Evolutionary conservation across 2,888 invertebrate species (phyloP), one percentile per base, ranked within the genome.

Genomic region (Lepidochrysops patricia): DNA sequence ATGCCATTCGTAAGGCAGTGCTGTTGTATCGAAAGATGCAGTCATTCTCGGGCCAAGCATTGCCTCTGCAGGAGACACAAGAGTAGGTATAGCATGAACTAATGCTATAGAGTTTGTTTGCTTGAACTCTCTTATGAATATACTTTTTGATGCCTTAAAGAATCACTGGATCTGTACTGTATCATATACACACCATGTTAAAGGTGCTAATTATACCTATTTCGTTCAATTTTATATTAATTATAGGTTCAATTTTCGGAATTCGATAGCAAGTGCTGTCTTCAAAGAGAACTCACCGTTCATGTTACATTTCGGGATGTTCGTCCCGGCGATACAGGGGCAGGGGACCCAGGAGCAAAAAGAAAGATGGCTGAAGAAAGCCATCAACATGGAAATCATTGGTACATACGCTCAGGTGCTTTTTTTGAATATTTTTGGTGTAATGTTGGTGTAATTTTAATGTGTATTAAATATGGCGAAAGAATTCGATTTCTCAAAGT

Each of bases 331-430:
- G 0, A 86, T 98, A 54, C 90, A 95, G 88, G 96, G 96, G 0
- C 97, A 97, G 77, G 96, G 93, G n/a, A 94, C 94, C 2, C 89
- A 94, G 37, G 94, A 97, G 60, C 98, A 98, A 77, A 94, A 94
- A 79, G 92, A 92, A 5, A 91, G 94, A 72, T 98, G 98, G 98
- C 84, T 97, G 61, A 90, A 93, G 48, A 92, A 92, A 70, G 96
- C 96, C 0, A 92, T 93, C 89, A 92, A 92, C 57, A 93, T 94
- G 74, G 92, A 94, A 67, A 95, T 98, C 56, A 92, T 98, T 69
- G 98, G 98, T 61, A 97, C 98, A 9, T 98, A 98, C 77, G 98
- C 97, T 27, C 98, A 95, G 91, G 95, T 54, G 12, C 7, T 9
- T 9, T 19, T 15, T 37, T 37, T 15, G 6, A 37, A 6, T 7